Conservation (phyloP, 2,113 vertebrate genomes). For the Phodopus roborovskii region DNA sequence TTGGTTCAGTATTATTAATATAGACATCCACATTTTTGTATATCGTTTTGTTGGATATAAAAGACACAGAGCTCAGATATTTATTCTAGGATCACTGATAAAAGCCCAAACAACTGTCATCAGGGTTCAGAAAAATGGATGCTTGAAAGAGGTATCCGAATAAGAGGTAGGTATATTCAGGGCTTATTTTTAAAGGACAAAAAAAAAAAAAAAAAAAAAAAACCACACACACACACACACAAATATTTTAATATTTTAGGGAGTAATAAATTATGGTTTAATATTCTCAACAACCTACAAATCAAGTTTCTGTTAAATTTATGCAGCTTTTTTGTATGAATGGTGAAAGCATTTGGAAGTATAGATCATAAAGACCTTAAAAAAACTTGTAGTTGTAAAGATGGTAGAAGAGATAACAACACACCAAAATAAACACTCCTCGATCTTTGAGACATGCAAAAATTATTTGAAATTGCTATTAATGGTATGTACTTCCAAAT, state of each 20-base stretch:
- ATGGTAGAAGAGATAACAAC: neutral
- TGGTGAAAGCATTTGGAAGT: neutral
- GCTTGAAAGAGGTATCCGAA: neutral
- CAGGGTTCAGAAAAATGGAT: neutral
- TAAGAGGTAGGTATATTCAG: neutral
- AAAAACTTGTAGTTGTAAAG: neutral
- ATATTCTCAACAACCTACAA: neutral
- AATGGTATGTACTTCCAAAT: neutral
- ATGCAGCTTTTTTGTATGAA: neutral
- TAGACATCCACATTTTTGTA: neutral
- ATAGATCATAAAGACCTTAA: conserved; percentile 6
- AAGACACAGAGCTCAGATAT: neutral
- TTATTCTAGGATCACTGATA: neutral
- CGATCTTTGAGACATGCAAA: neutral
- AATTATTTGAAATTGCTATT: neutral
- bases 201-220: neutral
- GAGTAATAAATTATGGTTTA: neutral
- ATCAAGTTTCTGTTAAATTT: neutral
- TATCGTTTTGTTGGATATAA: neutral
- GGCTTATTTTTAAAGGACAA: neutral
- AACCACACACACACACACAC: too few species aligned
- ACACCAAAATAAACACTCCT: neutral
- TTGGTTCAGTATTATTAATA: conserved; percentile 6
- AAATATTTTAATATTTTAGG: conserved; percentile 11
- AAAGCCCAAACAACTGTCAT: neutral